Evolutionary conservation across 2,797 vertebrate genomes (phyloP), one percentile per base, ranked within the genome.

Genomic region (Epinephelus awoara): DNA sequence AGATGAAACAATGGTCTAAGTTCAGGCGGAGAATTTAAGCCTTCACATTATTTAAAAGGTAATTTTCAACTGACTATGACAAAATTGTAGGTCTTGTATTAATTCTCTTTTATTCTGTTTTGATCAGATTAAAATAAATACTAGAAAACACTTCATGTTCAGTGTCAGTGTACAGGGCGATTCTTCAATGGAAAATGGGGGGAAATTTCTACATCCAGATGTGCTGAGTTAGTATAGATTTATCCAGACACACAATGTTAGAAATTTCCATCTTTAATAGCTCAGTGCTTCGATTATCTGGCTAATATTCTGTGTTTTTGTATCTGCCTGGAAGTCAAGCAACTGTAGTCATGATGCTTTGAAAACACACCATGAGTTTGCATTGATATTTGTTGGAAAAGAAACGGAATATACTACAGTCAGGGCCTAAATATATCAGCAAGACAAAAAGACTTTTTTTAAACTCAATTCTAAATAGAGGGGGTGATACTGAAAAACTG

Each of bases 201-300:
- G 1, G 40, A 10, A 38, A 54, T 58, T 65, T 55, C 51, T 25
- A 12, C 61, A 34, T 67, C 59, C 81, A 76, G 70, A 57, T 66
- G 77, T 77, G 23, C 17, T 49, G 21, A 18, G 40, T 51, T 61
- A 42, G 8, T 19, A 1, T 5, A 11, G 10, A 61, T 59, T 23
- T 55, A 64, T 67, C 12, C 23, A 67, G 55, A 76, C n/a, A 29
- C 13, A 51, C 10, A 14, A 5, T 47, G 21, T 34, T 34, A 51
- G 11, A 13, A 4, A 23, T 34, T 58, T 21, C 21, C 27, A 15
- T 47, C n/a, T 55, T 29, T 17, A 51, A 25, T 3, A 51, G 15
- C 27, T 54, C 23, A 21, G 56, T 9, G 5, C 42, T 47, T 52
- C 38, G 25, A 68, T 67, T 18, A 27, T 3, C 34, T 7, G 34